These are phyloP conservation scores for Phylloscopus trochiloides DNA, from an alignment of 2,113 vertebrate species.

Conservation along the genomic window DNA sequence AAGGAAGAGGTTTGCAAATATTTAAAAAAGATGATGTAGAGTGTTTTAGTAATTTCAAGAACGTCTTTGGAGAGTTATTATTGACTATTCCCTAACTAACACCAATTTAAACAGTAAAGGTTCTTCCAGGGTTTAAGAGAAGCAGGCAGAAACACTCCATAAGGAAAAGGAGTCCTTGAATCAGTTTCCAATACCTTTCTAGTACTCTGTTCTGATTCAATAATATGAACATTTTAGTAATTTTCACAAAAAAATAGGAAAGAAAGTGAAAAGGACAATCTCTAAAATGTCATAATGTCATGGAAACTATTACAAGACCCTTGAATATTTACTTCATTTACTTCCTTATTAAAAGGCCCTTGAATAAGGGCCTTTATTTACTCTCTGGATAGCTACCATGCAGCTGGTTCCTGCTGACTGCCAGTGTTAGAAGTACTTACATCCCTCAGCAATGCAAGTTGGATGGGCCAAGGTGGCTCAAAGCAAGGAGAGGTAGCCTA, in stretches of 20 bases:
- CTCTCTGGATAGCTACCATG: not conserved
- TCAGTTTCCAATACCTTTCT: not conserved
- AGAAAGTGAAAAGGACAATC: not conserved
- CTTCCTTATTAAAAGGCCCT: not conserved
- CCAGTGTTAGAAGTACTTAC: not conserved
- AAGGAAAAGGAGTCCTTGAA: constrained; percentile 3
- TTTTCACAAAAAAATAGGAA: not conserved
- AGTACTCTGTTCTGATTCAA: not conserved
- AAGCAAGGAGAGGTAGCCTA: not conserved
- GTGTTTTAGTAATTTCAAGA: not conserved
- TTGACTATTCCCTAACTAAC: not conserved
- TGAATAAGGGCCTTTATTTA: not conserved
- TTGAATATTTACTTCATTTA: not conserved
- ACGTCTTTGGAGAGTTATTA: not conserved
- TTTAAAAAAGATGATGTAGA: not conserved
- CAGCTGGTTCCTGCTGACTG: not conserved
- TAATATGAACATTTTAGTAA: not conserved
- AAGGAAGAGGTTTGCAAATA: not conserved
- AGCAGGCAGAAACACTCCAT: not conserved
- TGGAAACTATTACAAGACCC: not conserved
- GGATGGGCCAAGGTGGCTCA: not conserved
- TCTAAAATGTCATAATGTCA: not conserved
- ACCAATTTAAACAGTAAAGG: not conserved
- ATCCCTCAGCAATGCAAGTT: not conserved
- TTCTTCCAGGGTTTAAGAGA: not conserved